phyloP scores from a whole-genome alignment of 2,113 vertebrate genomes.

The Thalassarche chlororhynchos region DNA sequence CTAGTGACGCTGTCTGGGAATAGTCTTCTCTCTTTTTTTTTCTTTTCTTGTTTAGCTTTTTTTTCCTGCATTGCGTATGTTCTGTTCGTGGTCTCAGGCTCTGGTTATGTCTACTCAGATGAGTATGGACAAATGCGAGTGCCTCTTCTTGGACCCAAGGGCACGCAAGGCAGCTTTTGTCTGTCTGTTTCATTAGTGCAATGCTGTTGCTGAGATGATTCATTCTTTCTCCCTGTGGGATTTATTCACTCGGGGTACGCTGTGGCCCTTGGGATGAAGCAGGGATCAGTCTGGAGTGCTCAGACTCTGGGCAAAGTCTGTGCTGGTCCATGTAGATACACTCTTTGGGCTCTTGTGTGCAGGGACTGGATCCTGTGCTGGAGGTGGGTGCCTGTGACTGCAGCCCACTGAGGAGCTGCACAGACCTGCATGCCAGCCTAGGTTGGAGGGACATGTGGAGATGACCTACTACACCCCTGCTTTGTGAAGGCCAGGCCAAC shows the following conservation, averaged over 20 bases:
- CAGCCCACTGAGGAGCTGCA: background rate
- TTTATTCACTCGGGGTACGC: background rate
- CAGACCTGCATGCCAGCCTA: background rate
- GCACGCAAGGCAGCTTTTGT: background rate
- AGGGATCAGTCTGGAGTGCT: background rate
- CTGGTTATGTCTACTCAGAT: background rate
- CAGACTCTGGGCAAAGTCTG: background rate
- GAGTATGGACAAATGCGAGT: accelerated
- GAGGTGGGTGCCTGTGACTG: background rate
- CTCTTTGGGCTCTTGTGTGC: background rate
- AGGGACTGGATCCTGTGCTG: background rate
- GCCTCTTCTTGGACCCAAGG: background rate
- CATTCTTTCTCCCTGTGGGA: background rate
- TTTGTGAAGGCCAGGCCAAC: background rate
- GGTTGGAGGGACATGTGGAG: background rate
- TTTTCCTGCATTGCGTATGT: background rate
- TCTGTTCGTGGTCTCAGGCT: background rate
- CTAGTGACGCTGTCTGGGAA: background rate
- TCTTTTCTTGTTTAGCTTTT: background rate
- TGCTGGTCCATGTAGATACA: background rate
- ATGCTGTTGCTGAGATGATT: background rate
- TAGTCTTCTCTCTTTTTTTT: background rate
- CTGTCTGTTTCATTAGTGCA: background rate
- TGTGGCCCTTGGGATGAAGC: background rate
- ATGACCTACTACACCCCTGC: background rate